These are phyloP conservation scores for Isichthys henryi DNA, from an alignment of 2,113 vertebrate species.

Conservation along the genomic window DNA sequence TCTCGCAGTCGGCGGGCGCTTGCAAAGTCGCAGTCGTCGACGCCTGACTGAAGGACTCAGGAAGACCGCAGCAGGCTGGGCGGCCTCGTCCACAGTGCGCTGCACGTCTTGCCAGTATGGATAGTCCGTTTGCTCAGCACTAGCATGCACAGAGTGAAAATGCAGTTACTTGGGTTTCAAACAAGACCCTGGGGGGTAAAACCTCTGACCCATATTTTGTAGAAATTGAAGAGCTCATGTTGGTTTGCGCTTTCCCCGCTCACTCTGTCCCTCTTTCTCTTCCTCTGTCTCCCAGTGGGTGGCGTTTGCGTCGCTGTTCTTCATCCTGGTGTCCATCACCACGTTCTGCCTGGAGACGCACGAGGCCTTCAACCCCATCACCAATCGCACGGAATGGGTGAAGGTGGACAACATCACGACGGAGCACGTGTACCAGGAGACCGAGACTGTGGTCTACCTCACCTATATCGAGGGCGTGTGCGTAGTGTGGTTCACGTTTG, in stretches of 20 bases:
- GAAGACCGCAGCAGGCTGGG: background rate
- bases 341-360: constrained; percentile 89
- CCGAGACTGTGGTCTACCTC: constrained; percentile 79
- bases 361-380: constrained; percentile 81
- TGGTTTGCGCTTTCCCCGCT: constrained; percentile 23
- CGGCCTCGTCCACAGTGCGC: background rate
- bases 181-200: background rate
- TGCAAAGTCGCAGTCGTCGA: background rate
- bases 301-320: constrained; percentile 85
- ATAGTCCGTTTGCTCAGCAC: background rate
- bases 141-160: background rate
- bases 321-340: constrained; percentile 87
- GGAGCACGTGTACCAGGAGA: constrained; percentile 70
- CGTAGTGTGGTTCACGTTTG: constrained; percentile 87
- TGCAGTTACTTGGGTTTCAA: constrained; percentile 1
- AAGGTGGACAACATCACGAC: constrained; percentile 69
- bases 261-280: constrained; percentile 35
- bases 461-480: constrained; percentile 87
- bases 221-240: background rate
- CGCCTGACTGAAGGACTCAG: background rate
- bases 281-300: constrained; percentile 66
- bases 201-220: constrained; percentile 5
- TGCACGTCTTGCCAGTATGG: background rate
- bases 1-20: background rate
- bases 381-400: constrained; percentile 78